These are phyloP conservation scores for Popillia japonica DNA, from an alignment of 1,140 invertebrate species.

Conservation along the genomic window DNA sequence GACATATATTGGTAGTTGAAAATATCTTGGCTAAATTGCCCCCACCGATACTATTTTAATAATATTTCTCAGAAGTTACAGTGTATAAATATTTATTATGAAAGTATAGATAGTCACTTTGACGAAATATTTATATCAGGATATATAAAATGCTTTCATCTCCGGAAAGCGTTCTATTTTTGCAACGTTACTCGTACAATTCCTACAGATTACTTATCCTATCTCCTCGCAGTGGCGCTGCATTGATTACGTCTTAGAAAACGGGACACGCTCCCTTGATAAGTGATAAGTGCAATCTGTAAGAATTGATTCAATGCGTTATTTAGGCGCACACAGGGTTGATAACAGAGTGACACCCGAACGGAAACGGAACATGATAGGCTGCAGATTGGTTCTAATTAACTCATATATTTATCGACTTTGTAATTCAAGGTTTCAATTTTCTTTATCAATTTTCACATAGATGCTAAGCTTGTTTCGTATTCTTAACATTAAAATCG, in stretches of 20 bases:
- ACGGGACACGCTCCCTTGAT: slow-evolving; percentile 29
- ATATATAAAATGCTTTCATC: not conserved
- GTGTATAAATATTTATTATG: too few relatives aligned
- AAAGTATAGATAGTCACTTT: too few relatives aligned
- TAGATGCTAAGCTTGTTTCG: too few relatives aligned
- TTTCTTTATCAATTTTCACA: slow-evolving; percentile 33
- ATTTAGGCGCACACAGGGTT: slow-evolving; percentile 39
- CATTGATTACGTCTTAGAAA: slow-evolving; percentile 8
- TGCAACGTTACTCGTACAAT: not conserved
- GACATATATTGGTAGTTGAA: too few relatives aligned
- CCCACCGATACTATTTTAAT: too few relatives aligned
- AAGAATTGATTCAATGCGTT: slow-evolving; percentile 39
- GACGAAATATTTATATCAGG: too few relatives aligned
- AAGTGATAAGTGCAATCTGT: slow-evolving; percentile 38
- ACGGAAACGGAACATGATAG: slow-evolving; percentile 50
- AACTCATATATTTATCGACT: not conserved
- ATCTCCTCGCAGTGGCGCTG: not conserved
- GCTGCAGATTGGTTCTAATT: slow-evolving; percentile 42
- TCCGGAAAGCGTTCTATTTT: slow-evolving; percentile 9
- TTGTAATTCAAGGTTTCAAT: slow-evolving; percentile 26
- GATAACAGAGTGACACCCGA: slow-evolving; percentile 44
- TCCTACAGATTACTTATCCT: not conserved
- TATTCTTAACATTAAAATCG: too few relatives aligned
- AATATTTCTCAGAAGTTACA: too few relatives aligned
- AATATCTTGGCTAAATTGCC: too few relatives aligned